phyloP scores from a whole-genome alignment of 2,113 vertebrate genomes.

The Tympanuchus pallidicinctus region DNA sequence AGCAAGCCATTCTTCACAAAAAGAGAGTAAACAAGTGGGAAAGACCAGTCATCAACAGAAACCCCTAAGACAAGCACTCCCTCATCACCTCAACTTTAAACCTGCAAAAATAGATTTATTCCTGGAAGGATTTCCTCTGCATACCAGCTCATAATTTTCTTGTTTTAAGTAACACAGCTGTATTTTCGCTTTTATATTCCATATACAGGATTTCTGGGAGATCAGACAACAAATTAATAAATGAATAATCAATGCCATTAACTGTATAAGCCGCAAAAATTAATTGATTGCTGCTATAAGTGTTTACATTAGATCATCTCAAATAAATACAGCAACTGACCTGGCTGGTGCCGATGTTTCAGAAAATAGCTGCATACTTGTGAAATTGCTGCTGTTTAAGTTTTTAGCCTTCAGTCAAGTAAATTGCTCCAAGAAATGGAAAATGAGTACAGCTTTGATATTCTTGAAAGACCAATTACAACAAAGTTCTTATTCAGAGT shows the following conservation, averaged over 20 bases:
- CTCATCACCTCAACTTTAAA: background rate
- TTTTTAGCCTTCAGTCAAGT: background rate
- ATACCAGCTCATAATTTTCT: background rate
- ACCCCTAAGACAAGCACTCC: background rate
- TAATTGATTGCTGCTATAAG: background rate
- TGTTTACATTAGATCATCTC: no score
- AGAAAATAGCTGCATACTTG: background rate
- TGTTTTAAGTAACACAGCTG: background rate
- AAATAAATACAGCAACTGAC: background rate
- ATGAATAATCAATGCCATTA: background rate
- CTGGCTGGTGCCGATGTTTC: background rate
- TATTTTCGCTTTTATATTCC: background rate
- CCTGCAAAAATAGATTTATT: background rate
- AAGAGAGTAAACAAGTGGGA: background rate
- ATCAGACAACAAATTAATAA: background rate
- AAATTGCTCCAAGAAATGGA: background rate
- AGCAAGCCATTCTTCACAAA: background rate
- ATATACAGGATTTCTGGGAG: background rate
- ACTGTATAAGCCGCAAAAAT: background rate
- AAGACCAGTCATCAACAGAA: background rate
- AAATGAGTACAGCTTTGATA: background rate
- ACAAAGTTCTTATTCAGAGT: background rate
- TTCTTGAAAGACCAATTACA: background rate
- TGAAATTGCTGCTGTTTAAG: background rate
- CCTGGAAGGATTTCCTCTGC: constrained; percentile 53